Base-by-base conservation (phyloP, 2,888 invertebrate species). In the Melieria omissa region DNA sequence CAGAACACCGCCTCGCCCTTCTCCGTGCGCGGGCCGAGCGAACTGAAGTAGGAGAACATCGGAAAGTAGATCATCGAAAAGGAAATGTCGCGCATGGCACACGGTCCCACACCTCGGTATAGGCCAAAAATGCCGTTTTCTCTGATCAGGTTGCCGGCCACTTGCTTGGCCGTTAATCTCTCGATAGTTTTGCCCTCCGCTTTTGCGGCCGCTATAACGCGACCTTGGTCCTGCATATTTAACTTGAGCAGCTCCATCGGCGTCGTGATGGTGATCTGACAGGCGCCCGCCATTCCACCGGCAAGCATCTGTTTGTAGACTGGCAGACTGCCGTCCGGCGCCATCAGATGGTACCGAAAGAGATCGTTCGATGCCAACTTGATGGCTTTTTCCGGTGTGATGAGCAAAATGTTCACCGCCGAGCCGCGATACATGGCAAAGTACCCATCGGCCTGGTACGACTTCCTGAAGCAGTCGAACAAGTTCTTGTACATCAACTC, bases 181-280 rank as follows among this genome's bases (percentile, higher is more conserved):
- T 90, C 89, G 44, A 92, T 83, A 10, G 87, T 87, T 84, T 90
- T 91, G 9, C 93, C 93, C 75, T 85, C 84, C 0, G 86, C 85
- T 86, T 92, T 92, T 16, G 94, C 93, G 29, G 29, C 29, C 29
- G 29, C 29, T 3, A 2, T 29, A n/a, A 94, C 94, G 82, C 97
- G 89, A 12, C 98, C 98, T 47, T 97, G 96, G 87, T 98, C 98
- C 88, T 99, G 99, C 91, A 98, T 92, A 88, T 99, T 98, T 82
- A 99, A 99, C 89, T 99, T 99, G 9, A 99, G 89, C 74, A 99
- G 89, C 86, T 99, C 99, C 99, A 99, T 99, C 5, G 99, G 99
- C 2, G 99, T 99, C 14, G 99, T 99, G 75, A 99, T 91, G 58
- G 97, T 89, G 79, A 99, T 97, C 89, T 99, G 99, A 86, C 97